A percentile compares a stretch with the other conserved stretches of the same genome.
Evolutionary conservation across 2,797 vertebrate genomes (phyloP).

Genomic region (Galaxias olidus): DNA sequence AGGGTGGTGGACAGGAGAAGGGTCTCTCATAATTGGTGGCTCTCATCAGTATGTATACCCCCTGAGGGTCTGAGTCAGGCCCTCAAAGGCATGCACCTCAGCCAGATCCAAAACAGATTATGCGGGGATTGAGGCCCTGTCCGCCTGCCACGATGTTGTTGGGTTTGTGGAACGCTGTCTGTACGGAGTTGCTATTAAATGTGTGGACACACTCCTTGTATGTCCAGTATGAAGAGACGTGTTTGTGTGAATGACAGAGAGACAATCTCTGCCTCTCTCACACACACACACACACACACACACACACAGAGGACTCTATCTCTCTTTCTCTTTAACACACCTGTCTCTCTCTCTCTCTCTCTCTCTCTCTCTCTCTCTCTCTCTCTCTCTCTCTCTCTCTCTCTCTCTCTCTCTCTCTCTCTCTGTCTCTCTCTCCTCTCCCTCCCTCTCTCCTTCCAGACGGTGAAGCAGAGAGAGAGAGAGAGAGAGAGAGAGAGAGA

Average conservation of each 20-base stretch:
- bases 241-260: slow-evolving; percentile 66
- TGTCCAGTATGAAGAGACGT: slow-evolving; percentile 93
- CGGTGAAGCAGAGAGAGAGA: too few relatives aligned
- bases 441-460: too few relatives aligned
- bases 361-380: neutral
- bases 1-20: too few relatives aligned
- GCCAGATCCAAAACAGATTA: too few relatives aligned
- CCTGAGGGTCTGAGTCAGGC: slow-evolving; percentile 82
- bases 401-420: slow-evolving; percentile 1
- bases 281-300: neutral
- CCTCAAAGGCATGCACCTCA: slow-evolving; percentile 91
- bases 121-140: slow-evolving; percentile 82
- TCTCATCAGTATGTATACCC: too few relatives aligned
- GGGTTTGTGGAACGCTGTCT: slow-evolving; percentile 77
- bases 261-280: too few relatives aligned
- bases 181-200: too few relatives aligned
- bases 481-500: too few relatives aligned
- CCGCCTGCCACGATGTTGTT: slow-evolving; percentile 81
- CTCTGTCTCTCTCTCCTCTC: too few relatives aligned
- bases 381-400: neutral
- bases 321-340: too few relatives aligned
- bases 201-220: slow-evolving; percentile 87
- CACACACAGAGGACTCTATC: too few relatives aligned
- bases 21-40: too few relatives aligned
- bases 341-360: neutral